A percentile compares a stretch with the other conserved stretches of the same genome.
Conservation (phyloP, 2,113 vertebrate genomes). For the Zootoca vivipara region DNA sequence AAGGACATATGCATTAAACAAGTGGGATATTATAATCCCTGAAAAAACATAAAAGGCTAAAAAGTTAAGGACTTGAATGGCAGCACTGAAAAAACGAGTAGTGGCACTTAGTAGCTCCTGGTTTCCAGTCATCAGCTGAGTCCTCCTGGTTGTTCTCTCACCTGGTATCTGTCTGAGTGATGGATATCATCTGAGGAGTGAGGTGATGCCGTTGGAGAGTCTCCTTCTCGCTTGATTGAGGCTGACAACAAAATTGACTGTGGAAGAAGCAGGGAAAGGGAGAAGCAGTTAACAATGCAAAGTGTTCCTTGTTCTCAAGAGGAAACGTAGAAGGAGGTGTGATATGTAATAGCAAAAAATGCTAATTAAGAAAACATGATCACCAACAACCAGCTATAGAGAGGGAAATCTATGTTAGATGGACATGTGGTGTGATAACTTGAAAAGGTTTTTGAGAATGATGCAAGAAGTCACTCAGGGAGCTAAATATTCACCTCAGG, state of each 20-base stretch:
- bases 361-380: not conserved
- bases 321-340: not conserved
- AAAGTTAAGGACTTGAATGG: not conserved
- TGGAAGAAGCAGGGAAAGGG: constrained; percentile 66
- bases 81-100: not conserved
- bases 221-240: constrained; percentile 98
- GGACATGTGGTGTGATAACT: too few species aligned
- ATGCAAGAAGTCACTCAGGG: not conserved
- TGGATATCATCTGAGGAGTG: constrained; percentile 97
- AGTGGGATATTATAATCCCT: not conserved
- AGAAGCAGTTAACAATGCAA: constrained; percentile 22
- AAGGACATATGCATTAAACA: not conserved
- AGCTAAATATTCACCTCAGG: not conserved
- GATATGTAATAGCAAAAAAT: not conserved
- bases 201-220: constrained; percentile 95
- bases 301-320: not conserved
- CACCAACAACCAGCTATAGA: not conserved
- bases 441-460: not conserved
- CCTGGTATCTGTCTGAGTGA: constrained; percentile 99
- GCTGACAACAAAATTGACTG: constrained; percentile 97
- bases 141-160: constrained; percentile 62
- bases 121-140: not conserved
- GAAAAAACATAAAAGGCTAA: accelerated
- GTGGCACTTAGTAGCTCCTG: not conserved
- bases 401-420: not conserved